A percentile compares a stretch with the other conserved stretches of the same genome.
Conservation (phyloP, 2,888 invertebrate species). For the Synergus japonicus region DNA sequence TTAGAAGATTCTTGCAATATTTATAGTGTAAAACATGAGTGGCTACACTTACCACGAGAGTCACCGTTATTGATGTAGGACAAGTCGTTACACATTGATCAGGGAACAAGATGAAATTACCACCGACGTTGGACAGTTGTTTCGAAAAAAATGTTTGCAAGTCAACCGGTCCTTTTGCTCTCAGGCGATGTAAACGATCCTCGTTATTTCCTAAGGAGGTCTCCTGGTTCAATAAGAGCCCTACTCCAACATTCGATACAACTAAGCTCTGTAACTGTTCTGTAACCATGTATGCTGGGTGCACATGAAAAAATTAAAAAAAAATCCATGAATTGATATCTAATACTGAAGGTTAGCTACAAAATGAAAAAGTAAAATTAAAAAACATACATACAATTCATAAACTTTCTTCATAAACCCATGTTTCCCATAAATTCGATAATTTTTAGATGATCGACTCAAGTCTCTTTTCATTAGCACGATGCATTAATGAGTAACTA, state of each 20-base stretch:
- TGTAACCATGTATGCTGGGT: too few relatives aligned
- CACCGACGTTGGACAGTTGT: slow-evolving; percentile 14
- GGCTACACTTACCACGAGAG: background rate
- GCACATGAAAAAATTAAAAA: too few relatives aligned
- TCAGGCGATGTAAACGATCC: slow-evolving; percentile 15
- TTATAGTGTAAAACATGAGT: slow-evolving; percentile 5
- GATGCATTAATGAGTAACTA: background rate
- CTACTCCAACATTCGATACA: too few relatives aligned
- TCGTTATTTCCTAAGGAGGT: slow-evolving; percentile 14
- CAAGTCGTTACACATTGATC: background rate
- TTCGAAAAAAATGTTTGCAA: background rate
- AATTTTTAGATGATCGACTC: background rate
- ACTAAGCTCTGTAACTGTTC: too few relatives aligned
- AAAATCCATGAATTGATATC: too few relatives aligned
- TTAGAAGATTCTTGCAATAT: too few relatives aligned
- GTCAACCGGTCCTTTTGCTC: slow-evolving; percentile 1
- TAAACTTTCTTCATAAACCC: too few relatives aligned
- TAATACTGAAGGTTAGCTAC: too few relatives aligned
- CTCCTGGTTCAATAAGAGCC: background rate
- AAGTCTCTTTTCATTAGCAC: background rate
- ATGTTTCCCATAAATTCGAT: background rate
- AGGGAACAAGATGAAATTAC: slow-evolving; percentile 22
- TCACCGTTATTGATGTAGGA: slow-evolving; percentile 19
- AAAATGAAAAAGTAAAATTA: background rate
- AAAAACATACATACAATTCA: background rate